Evolutionary conservation across 2,797 vertebrate genomes (phyloP).

Genomic region (Micrastur ruficollis): DNA sequence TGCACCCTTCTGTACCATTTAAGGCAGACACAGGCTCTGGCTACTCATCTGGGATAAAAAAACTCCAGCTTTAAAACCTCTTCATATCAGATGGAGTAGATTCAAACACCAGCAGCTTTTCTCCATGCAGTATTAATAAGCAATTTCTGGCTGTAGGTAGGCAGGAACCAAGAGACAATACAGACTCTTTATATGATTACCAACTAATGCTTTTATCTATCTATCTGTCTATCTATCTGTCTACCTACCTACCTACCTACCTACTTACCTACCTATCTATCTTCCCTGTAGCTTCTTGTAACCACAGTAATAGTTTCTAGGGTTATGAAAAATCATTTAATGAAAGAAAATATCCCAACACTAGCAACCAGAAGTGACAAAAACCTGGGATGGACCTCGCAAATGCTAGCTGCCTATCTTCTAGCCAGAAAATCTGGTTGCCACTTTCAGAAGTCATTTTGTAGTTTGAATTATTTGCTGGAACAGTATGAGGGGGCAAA

Average conservation of each 20-base stretch:
- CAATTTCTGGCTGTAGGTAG: neutral
- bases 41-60: neutral
- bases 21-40: neutral
- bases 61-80: neutral
- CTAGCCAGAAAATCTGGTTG: neutral
- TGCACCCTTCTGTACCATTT: neutral
- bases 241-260: too few relatives aligned
- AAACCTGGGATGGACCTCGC: neutral
- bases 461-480: neutral
- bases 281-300: neutral
- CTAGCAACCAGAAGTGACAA: neutral
- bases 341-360: neutral
- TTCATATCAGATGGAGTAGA: neutral
- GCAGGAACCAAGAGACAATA: neutral
- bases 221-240: neutral
- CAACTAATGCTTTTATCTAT: neutral
- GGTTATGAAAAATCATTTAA: neutral
- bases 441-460: neutral
- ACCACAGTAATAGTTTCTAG: neutral
- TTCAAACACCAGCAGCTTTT: neutral
- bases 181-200: neutral
- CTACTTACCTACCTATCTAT: too few relatives aligned
- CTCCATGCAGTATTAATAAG: neutral
- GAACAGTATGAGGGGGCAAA: neutral
- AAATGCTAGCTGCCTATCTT: neutral